Conservation (phyloP, 2,888 invertebrate genomes). For the Aproaerema taeniolella region DNA sequence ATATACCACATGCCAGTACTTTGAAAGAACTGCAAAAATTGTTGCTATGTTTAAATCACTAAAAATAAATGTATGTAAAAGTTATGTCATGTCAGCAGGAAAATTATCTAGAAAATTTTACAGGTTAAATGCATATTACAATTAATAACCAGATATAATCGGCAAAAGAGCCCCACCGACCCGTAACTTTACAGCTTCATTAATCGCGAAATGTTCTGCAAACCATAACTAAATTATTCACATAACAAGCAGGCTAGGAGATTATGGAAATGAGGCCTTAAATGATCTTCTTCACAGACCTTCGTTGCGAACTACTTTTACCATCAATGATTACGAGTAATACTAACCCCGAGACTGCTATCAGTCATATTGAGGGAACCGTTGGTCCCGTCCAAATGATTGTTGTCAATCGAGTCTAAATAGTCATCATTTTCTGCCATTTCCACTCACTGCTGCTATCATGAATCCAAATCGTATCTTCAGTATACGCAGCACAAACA, state of each 20-base stretch:
- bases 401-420: conserved; percentile 71
- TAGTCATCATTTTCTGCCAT: conserved; percentile 75
- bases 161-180: too few species aligned
- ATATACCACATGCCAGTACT: too few species aligned
- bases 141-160: too few species aligned
- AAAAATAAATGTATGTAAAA: too few species aligned
- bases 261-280: neutral
- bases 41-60: too few species aligned
- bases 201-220: conserved; percentile 3
- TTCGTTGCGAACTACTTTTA: neutral
- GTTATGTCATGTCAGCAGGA: too few species aligned
- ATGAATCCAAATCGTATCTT: conserved; percentile 37
- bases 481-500: conserved; percentile 34
- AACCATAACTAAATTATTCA: conserved; percentile 14
- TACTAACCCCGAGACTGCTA: conserved; percentile 66
- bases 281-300: neutral
- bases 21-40: too few species aligned
- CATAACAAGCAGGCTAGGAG: neutral
- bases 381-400: conserved; percentile 79
- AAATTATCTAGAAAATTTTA: too few species aligned
- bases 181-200: neutral
- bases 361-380: conserved; percentile 75
- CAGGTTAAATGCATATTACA: too few species aligned
- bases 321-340: conserved; percentile 12
- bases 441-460: conserved; percentile 42